phyloP scores from a whole-genome alignment of 2,888 invertebrate species.

The Cyclophora albipunctata region DNA sequence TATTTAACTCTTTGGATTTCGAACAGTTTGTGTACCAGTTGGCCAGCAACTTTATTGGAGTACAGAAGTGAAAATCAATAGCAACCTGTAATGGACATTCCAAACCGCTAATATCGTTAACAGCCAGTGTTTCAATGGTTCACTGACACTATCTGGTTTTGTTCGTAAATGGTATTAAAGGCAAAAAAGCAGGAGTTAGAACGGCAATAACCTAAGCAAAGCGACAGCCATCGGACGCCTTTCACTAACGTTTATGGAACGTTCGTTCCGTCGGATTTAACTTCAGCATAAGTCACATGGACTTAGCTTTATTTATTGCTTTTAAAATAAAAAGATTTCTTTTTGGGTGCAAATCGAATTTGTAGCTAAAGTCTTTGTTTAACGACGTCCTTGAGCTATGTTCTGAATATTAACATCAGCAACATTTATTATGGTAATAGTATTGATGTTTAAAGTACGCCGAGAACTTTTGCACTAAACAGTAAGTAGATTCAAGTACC shows the following conservation, averaged over 20 bases:
- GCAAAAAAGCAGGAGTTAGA: slow-evolving; percentile 11
- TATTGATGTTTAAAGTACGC: no score
- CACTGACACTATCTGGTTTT: slow-evolving; percentile 18
- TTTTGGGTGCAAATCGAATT: no score
- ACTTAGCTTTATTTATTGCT: background rate
- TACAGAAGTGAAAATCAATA: slow-evolving; percentile 11
- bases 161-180: slow-evolving; percentile 13
- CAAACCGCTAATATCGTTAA: slow-evolving; percentile 1
- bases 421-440: no score
- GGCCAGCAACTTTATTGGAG: background rate
- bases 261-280: slow-evolving; percentile 14
- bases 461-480: no score
- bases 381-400: no score
- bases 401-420: no score
- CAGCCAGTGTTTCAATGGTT: slow-evolving; percentile 14
- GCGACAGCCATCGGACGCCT: slow-evolving; percentile 22
- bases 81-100: background rate
- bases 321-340: background rate
- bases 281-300: slow-evolving; percentile 22
- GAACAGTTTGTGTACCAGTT: no score
- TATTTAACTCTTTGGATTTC: no score
- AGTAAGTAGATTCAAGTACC: no score
- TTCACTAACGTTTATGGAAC: slow-evolving; percentile 29
- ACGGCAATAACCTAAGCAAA: slow-evolving; percentile 11
- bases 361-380: background rate